Evolutionary conservation across 1,140 invertebrate species (phyloP), one percentile per base, ranked within the genome.

Genomic region (Drosophila busckii): DNA sequence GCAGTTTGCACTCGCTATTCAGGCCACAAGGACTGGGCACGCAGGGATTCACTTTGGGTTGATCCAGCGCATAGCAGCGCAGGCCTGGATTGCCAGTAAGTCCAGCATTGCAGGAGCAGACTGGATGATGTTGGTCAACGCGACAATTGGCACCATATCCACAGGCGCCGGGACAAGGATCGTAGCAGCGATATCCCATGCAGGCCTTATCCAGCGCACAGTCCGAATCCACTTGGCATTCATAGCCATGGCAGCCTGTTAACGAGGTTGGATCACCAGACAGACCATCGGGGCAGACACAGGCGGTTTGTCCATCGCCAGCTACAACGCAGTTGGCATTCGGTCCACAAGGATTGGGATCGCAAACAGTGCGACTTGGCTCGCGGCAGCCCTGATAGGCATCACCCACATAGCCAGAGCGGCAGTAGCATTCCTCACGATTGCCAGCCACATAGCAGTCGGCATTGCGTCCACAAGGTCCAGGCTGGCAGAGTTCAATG

Each of bases 141-240:
- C 89, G 89, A 70, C 94, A 94, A 48, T 89, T 88, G 2, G 93
- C 92, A 59, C 92, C 92, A 7, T 93, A 82, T 8, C 94, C 95
- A 87, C 95, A 96, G 29, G 92, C 90, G 25, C 94, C 94, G 0
- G 93, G 90, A 70, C 94, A 96, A 23, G 94, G 94, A 87, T 96
- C 92, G 52, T 90, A 89, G 70, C 95, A 96, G 65, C 90, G 90
- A 64, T 92, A 92, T 9, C 92, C 92, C 67, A 95, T 92, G 69
- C 94, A 96, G 22, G 94, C 93, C 88, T 91, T 90, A 45, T 90
- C 88, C n/a, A 87, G 59, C 12, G 90, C 84, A 83, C 94, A 96
- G 75, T 95, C 93, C 32, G 91, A 90, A 82, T 95, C 92, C n/a
- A 91, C 88, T 55, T 91, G 90, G 87, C 94, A 96, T 88, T 95